Conservation (phyloP, 2,113 vertebrate genomes). For the Pungitius pungitius region DNA sequence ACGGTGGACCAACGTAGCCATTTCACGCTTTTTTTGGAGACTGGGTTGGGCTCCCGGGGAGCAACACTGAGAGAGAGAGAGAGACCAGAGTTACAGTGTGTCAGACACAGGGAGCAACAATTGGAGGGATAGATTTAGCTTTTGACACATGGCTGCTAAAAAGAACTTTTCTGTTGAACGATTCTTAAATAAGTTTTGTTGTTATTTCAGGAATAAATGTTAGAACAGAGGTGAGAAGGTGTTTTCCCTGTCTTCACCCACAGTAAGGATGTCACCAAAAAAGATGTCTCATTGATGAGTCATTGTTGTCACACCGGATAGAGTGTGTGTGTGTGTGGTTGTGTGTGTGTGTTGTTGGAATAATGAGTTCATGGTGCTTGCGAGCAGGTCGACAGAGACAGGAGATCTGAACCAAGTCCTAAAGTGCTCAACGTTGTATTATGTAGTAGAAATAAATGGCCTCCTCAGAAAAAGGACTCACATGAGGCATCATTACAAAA, state of each 20-base stretch:
- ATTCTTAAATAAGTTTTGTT: constrained; percentile 27
- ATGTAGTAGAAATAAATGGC: constrained; percentile 13
- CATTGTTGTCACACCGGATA: constrained; percentile 30
- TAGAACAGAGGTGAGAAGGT: constrained; percentile 32
- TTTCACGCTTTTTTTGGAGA: too few relatives aligned
- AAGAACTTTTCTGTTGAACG: constrained; percentile 22
- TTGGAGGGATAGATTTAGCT: constrained; percentile 16
- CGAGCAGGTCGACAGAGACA: constrained; percentile 7
- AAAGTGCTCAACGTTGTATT: too few relatives aligned
- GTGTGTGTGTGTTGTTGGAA: constrained; percentile 3
- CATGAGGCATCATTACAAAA: not conserved
- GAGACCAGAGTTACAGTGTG: not conserved
- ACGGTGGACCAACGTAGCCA: too few relatives aligned
- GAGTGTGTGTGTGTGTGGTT: not conserved
- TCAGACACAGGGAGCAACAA: not conserved
- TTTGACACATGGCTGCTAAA: constrained; percentile 18
- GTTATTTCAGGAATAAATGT: constrained; percentile 39
- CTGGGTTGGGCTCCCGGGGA: too few relatives aligned
- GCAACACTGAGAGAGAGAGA: constrained; percentile 15
- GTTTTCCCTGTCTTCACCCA: constrained; percentile 25
- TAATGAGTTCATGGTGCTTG: constrained; percentile 7
- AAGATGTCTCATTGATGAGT: constrained; percentile 48
- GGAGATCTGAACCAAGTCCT: constrained; percentile 6
- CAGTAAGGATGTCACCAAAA: constrained; percentile 45
- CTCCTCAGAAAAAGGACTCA: not conserved